Evolutionary conservation across 2,113 vertebrate species (phyloP).

Genomic region (Anarhynchus alexandrinus): DNA sequence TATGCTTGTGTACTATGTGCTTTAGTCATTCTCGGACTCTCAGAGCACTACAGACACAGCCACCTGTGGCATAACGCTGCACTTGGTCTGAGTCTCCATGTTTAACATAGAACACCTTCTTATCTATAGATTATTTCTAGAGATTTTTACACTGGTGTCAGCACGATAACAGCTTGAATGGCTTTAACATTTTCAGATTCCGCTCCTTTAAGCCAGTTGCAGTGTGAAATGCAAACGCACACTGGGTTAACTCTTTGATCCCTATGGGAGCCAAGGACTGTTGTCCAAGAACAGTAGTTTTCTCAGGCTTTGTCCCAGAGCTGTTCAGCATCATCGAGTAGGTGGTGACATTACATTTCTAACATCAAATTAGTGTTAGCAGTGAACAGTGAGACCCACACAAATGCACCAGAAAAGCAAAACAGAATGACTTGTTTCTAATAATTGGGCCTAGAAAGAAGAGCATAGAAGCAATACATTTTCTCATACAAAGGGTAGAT

Average conservation of each 20-base stretch:
- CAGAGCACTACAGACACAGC: not conserved
- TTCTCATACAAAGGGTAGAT: not conserved
- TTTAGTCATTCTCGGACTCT: not conserved
- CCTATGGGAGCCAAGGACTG: not conserved
- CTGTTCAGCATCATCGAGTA: not conserved
- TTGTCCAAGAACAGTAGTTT: not conserved
- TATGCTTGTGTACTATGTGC: not conserved
- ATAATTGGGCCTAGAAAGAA: not conserved
- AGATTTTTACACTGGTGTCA: not conserved
- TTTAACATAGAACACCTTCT: not conserved
- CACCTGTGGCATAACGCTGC: not conserved
- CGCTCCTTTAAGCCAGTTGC: not conserved
- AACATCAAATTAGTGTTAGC: not conserved
- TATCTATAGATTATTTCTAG: not conserved
- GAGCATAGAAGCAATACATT: not conserved
- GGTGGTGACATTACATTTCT: not conserved
- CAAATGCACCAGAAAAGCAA: not conserved
- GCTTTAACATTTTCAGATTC: not conserved
- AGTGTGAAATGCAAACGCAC: not conserved
- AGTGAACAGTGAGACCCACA: not conserved
- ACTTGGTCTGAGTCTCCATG: accelerated
- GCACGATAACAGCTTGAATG: not conserved
- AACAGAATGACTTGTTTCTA: not conserved
- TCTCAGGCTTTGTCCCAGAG: not conserved
- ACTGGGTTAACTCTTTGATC: not conserved